These are phyloP conservation scores for Sitta europaea DNA, from an alignment of 2,113 vertebrate genomes.

Conservation along the genomic window DNA sequence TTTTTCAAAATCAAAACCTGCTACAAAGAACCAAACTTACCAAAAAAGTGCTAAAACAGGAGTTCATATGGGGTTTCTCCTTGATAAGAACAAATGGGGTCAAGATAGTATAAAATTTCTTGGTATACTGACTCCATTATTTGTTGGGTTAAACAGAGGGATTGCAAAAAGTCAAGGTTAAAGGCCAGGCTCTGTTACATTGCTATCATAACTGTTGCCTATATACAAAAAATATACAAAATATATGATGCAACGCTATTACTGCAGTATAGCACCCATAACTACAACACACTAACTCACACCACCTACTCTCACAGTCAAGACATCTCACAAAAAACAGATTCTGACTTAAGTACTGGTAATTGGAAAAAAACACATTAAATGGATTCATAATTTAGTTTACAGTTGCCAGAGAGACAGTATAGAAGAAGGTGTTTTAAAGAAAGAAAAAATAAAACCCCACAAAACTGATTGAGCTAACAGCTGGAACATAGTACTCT, in stretches of 20 bases:
- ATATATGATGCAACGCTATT: not conserved
- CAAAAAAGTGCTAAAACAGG: not conserved
- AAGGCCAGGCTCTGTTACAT: not conserved
- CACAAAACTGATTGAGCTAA: not conserved
- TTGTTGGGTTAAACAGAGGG: not conserved
- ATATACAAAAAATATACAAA: not conserved
- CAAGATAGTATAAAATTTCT: not conserved
- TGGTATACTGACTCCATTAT: not conserved
- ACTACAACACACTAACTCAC: not conserved
- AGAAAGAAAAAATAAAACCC: not conserved
- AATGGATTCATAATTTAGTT: not conserved
- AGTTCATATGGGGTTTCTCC: not conserved
- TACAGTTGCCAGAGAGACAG: not conserved
- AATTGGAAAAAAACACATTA: not conserved
- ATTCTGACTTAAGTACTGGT: not conserved
- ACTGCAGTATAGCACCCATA: not conserved
- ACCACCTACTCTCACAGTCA: not conserved
- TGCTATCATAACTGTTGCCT: not conserved
- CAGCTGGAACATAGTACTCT: not conserved
- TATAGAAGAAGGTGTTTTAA: not conserved
- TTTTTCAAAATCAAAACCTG: not conserved
- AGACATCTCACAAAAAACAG: not conserved
- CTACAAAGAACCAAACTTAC: not conserved
- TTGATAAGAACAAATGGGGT: not conserved
- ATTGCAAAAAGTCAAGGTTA: not conserved